phyloP scores from a whole-genome alignment of 2,113 vertebrate species.

The Rutilus rutilus region DNA sequence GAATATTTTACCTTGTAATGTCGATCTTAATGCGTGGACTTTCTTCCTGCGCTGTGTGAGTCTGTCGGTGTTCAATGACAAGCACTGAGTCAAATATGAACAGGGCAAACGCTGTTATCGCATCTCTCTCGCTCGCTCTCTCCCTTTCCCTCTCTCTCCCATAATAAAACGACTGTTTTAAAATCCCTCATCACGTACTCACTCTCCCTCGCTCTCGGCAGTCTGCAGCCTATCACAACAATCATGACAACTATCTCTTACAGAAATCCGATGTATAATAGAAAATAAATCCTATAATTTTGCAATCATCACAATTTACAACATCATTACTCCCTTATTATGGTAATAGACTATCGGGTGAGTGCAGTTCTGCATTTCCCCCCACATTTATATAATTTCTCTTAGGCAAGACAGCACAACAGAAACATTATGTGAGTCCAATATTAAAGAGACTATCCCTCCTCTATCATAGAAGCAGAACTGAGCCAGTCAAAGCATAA shows the following conservation, averaged over 20 bases:
- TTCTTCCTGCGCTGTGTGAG: conserved; percentile 53
- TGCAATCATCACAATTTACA: conserved; percentile 55
- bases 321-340: conserved; percentile 32
- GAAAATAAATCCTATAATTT: conserved; percentile 37
- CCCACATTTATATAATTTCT: conserved; percentile 27
- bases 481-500: conserved; percentile 69
- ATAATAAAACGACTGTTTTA: conserved; percentile 63
- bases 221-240: conserved; percentile 57
- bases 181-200: conserved; percentile 63
- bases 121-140: conserved; percentile 42
- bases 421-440: conserved; percentile 58
- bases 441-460: conserved; percentile 63
- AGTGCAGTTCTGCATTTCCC: conserved; percentile 5
- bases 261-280: conserved; percentile 39
- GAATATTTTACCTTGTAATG: conserved; percentile 66
- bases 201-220: conserved; percentile 38
- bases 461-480: conserved; percentile 66
- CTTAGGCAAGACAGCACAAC: conserved; percentile 9
- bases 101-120: conserved; percentile 68
- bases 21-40: conserved; percentile 55
- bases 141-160: conserved; percentile 30
- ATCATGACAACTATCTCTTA: conserved; percentile 49
- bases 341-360: conserved; percentile 6
- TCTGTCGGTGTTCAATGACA: conserved; percentile 62
- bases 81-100: conserved; percentile 64